Evolutionary conservation across 92 coral and sea anemone species (phyloP).

Genomic region (Montipora capitata): DNA sequence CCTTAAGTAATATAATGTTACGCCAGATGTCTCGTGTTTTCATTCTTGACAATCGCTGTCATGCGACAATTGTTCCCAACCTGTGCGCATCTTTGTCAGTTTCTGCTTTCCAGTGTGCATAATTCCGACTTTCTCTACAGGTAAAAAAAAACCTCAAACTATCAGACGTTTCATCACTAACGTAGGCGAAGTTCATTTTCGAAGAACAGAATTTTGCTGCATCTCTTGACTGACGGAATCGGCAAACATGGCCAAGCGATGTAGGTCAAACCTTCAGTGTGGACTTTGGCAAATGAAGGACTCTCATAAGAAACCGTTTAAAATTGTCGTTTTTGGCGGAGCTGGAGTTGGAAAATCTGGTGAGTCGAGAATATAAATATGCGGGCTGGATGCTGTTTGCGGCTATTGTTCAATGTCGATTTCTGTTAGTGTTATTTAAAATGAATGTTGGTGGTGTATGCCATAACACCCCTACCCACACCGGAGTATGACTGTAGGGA

Average conservation of each 20-base stretch:
- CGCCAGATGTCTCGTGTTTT: neutral
- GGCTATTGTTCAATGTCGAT: no score
- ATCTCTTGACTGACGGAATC: neutral
- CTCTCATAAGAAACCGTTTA: constrained; percentile 48
- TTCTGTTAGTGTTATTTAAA: neutral
- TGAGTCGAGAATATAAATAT: constrained; percentile 10
- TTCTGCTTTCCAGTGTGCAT: no score
- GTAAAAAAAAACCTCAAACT: no score
- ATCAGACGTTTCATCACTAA: no score
- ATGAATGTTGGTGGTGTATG: neutral
- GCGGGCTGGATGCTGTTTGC: neutral
- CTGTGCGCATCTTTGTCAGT: neutral
- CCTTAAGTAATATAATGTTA: neutral
- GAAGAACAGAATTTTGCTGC: neutral
- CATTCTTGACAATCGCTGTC: neutral
- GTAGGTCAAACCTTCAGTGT: neutral
- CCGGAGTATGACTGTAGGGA: neutral
- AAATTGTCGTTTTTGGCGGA: constrained; percentile 80
- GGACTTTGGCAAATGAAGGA: constrained; percentile 10
- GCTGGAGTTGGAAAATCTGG: constrained; percentile 88
- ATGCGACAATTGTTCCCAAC: neutral
- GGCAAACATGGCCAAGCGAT: neutral
- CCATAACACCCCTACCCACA: neutral
- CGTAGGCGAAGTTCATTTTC: neutral
- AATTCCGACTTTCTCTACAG: no score